Percentiles rank a stretch among this genome's conserved stretches.
Evolutionary conservation across 2,888 invertebrate species (phyloP).

Genomic region (Pseudococcus jackbeardsleyi): DNA sequence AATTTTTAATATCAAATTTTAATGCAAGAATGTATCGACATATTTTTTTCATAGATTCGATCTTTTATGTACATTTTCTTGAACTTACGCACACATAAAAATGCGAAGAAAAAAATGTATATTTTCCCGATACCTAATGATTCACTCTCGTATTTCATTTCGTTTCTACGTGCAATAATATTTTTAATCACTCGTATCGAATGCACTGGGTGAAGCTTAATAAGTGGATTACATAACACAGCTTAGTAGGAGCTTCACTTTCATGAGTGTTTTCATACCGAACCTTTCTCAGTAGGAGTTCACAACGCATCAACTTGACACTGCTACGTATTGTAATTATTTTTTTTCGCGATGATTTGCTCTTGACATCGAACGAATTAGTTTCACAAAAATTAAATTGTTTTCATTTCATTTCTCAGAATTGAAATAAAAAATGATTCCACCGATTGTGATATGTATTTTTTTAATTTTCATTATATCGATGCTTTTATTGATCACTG

Average conservation of each 20-base stretch:
- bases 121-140: no score
- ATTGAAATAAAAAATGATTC: background rate
- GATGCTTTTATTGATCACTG: background rate
- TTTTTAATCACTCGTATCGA: background rate
- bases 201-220: background rate
- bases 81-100: no score
- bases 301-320: no score
- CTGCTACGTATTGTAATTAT: background rate
- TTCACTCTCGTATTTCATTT: no score
- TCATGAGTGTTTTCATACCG: background rate
- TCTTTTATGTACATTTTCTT: no score
- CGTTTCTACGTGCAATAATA: no score
- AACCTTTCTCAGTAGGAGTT: no score
- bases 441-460: background rate
- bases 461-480: slow-evolving; percentile 15
- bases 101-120: no score
- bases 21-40: no score
- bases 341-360: background rate
- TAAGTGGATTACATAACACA: background rate
- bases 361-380: background rate
- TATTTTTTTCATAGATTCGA: no score
- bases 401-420: background rate
- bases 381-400: background rate
- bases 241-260: background rate
- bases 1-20: no score